A percentile compares a stretch with the other conserved stretches of the same genome.
Evolutionary conservation across 1,140 invertebrate species (phyloP).

Genomic region (Leptoteleia sp.): DNA sequence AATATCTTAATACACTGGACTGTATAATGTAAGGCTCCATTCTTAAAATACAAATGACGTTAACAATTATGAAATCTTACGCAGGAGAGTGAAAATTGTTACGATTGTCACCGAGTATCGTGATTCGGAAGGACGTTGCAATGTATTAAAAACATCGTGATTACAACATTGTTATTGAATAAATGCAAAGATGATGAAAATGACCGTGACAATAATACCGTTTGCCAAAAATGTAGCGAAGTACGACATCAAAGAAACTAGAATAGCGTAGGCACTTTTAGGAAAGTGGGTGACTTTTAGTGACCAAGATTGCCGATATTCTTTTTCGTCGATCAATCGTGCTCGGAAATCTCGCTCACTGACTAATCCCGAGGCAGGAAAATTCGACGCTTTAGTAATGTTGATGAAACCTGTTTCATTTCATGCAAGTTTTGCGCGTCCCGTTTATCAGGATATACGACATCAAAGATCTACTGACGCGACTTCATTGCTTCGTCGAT

Average conservation of each 20-base stretch:
- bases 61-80: background rate
- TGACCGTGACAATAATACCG: constrained; percentile 34
- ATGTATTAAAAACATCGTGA: constrained; percentile 37
- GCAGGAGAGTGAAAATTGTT: background rate
- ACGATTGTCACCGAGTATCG: constrained; percentile 21
- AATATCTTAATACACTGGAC: too few species aligned
- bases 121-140: constrained; percentile 42
- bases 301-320: constrained; percentile 28
- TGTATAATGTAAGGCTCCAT: too few species aligned
- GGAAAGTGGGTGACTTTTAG: constrained; percentile 69
- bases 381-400: constrained; percentile 31
- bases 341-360: constrained; percentile 40
- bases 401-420: constrained; percentile 12
- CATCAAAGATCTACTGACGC: background rate
- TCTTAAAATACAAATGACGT: background rate
- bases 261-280: constrained; percentile 80
- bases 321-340: constrained; percentile 4
- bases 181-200: constrained; percentile 13
- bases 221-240: constrained; percentile 57
- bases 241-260: constrained; percentile 63
- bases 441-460: constrained; percentile 2
- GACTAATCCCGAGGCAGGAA: constrained; percentile 43
- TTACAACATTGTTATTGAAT: constrained; percentile 22
- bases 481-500: constrained; percentile 8
- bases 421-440: constrained; percentile 1